Evolutionary conservation across 2,888 invertebrate species (phyloP), one percentile per base, ranked within the genome.

Genomic region (Carpatolechia fugitivella): DNA sequence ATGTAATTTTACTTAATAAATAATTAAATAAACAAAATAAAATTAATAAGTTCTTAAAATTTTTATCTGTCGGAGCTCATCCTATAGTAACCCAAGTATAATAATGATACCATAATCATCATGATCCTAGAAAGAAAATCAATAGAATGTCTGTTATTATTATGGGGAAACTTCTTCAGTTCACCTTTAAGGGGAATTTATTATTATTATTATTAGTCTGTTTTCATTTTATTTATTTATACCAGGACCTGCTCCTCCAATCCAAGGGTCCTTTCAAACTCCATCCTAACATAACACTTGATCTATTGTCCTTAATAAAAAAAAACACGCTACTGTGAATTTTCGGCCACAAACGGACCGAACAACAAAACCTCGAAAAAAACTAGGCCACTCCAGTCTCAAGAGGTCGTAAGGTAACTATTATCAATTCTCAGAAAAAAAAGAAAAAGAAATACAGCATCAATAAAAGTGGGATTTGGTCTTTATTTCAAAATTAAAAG

Each of bases 381-480:
- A 44, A 44, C 20, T 44, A 24, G 29, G 7, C 44, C 40, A 44
- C 44, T 44, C 13, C 13, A 44, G 29, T 13, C 29, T 44, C 13
- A 29, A 44, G 44, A 29, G 44, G 44, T 24, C 44, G 44, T 16
- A 38, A 7, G 3, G 11, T 41, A 11, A 16, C 40, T 40, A 29
- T 44, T 10, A 44, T 44, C 44, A 16, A 30, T 30, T 47, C 57
- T 46, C 54, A 55, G 55, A 56, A 56, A 60, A 57, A 31, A 47
- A 47, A 47, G 31, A 11, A 14, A 60, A 63, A 65, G 59, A 70
- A 75, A 77, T 76, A 77, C 70, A 74, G 66, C 65, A 47, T 76
- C 76, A 85, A 88, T 88, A 88, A 87, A 88, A 82, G 76, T 76
- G 76, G 78, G 76, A 78, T 80, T 85, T 78, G 78, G 79, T 80